Conservation (phyloP, 2,888 invertebrate species). For the Halictus ligatus region DNA sequence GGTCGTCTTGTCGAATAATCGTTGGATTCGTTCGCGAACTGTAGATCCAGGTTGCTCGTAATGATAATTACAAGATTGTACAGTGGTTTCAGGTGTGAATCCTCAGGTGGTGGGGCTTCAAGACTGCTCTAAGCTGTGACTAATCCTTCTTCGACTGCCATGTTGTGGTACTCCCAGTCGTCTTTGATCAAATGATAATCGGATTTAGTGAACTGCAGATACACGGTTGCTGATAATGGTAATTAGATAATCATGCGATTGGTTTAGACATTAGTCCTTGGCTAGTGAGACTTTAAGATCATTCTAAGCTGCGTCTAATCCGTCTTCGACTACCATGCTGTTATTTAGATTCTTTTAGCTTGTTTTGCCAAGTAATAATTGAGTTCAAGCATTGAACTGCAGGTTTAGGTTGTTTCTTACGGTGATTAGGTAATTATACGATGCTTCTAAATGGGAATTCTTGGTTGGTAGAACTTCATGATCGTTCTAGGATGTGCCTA, state of each 20-base stretch:
- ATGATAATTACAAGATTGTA: no score
- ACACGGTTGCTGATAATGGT: not conserved
- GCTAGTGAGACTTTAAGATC: not conserved
- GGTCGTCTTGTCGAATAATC: not conserved
- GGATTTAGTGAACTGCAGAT: no score
- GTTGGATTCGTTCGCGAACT: not conserved
- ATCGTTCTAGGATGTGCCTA: not conserved
- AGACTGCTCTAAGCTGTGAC: no score
- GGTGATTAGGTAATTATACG: not conserved
- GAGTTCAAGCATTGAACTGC: not conserved
- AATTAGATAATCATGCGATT: not conserved
- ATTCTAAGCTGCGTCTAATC: not conserved
- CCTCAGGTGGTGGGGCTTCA: no score
- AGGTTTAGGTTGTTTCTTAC: not conserved
- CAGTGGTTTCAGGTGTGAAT: no score
- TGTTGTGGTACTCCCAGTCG: no score
- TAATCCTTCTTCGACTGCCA: no score
- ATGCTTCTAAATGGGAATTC: not conserved
- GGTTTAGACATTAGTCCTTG: not conserved
- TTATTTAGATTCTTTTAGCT: not conserved
- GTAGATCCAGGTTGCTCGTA: not conserved
- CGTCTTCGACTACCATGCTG: not conserved
- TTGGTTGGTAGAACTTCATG: not conserved
- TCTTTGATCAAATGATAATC: no score
- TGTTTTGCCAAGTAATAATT: not conserved